phyloP scores from a whole-genome alignment of 2,797 vertebrate species.

The Picus viridis region DNA sequence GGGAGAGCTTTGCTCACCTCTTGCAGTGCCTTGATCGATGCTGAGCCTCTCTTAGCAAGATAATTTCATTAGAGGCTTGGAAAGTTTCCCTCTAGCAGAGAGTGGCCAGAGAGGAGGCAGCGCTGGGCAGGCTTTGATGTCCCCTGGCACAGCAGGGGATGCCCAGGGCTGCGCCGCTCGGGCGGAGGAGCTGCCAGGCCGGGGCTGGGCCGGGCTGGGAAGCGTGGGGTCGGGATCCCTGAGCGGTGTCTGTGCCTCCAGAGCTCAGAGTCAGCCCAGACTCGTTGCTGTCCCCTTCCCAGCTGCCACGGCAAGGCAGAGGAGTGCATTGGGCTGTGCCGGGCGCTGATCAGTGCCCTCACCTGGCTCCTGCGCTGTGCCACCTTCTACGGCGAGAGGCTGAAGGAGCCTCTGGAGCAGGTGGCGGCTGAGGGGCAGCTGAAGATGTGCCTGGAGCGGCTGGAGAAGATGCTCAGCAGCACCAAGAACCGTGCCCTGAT shows the following conservation, averaged over 20 bases:
- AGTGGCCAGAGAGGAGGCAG: background rate
- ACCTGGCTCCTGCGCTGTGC: slow-evolving; percentile 95
- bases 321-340: slow-evolving; percentile 95
- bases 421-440: slow-evolving; percentile 84
- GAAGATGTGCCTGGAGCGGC: slow-evolving; percentile 88
- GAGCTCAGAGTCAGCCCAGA: accelerated
- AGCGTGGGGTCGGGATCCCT: background rate
- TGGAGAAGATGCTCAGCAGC: slow-evolving; percentile 85
- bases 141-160: background rate
- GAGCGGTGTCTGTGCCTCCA: background rate
- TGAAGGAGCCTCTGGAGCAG: slow-evolving; percentile 83
- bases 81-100: slow-evolving; percentile 41
- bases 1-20: slow-evolving; percentile 22
- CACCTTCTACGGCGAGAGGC: slow-evolving; percentile 86
- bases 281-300: background rate
- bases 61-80: slow-evolving; percentile 65
- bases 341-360: slow-evolving; percentile 88
- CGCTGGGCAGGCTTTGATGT: background rate
- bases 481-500: slow-evolving; percentile 94
- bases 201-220: background rate
- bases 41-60: slow-evolving; percentile 49
- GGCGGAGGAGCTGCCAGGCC: background rate
- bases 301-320: slow-evolving; percentile 97
- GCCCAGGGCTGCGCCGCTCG: background rate
- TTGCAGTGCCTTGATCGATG: background rate